Evolutionary conservation across 2,888 invertebrate genomes (phyloP), one percentile per base, ranked within the genome.

Genomic region (Callimorpha dominula): DNA sequence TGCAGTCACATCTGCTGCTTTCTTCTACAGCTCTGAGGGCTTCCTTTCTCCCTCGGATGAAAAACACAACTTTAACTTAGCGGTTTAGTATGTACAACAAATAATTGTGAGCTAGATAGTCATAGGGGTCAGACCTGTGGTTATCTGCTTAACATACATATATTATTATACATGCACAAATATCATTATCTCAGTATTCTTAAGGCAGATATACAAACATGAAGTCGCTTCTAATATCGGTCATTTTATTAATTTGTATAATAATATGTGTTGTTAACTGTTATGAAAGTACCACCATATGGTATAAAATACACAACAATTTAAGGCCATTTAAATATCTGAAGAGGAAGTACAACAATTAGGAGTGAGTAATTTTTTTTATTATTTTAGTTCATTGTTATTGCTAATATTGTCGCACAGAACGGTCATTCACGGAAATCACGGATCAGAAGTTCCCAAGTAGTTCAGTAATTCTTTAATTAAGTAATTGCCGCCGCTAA

Each of bases 181-280:
- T 43, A 0, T 63, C 11, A 31, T 40, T 62, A 8, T 12, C 60
- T 50, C 50, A 50, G 50, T 52, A 17, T 1, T 54, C 0, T n/a
- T 8, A 42, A 67, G n/a, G 31, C 8, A 42, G 17, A 9, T n/a
- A 9, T n/a, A 54, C n/a, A 54, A 54, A 67, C 3, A 67, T 67
- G 67, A 54, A 67, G 54, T 67, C 54, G 67, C 42, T 11, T 54
- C n/a, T 42, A 54, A 6, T 52, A 8, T 50, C 31, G 9, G 40
- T 66, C 7, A 31, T 66, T 2, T 40, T 66, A 66, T 66, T 66
- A 31, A 50, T 66, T 15, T 20, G 52, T 52, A 9, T 66, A 12
- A 40, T 66, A 12, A 1, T 65, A 46, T 40, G 40, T 63, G 8
- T 14, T 63, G 31, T 63, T 42, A n/a, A 63, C 42, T 42, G 49